These are phyloP conservation scores for Perognathus longimembris DNA, from an alignment of 2,113 vertebrate genomes.

Conservation along the genomic window DNA sequence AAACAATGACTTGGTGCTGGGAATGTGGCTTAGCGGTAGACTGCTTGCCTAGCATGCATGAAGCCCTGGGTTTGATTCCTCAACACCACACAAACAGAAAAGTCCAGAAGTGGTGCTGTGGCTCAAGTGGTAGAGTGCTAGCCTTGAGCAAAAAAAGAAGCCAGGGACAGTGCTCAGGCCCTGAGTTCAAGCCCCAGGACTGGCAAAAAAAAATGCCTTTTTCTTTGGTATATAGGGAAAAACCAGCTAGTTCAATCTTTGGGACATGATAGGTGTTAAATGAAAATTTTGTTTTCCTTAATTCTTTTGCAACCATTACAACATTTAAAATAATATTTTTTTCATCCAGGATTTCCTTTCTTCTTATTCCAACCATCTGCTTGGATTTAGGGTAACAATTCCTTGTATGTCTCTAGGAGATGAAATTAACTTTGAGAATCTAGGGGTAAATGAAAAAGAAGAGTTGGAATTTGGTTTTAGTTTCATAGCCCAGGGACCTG, in stretches of 20 bases:
- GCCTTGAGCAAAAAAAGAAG: too few species aligned
- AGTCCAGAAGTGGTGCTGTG: too few species aligned
- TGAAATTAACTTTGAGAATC: neutral
- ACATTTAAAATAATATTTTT: neutral
- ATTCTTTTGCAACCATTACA: slow-evolving; percentile 39
- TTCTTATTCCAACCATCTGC: slow-evolving; percentile 31
- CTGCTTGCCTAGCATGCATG: too few species aligned
- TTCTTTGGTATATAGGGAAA: neutral
- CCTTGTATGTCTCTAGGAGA: slow-evolving; percentile 4
- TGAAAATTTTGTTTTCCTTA: slow-evolving; percentile 35
- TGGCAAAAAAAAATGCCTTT: neutral
- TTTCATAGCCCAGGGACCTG: slow-evolving; percentile 4
- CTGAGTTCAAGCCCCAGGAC: too few species aligned
- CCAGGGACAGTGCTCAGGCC: too few species aligned
- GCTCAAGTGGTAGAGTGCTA: too few species aligned
- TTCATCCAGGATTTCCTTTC: slow-evolving; percentile 35
- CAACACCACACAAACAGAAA: too few species aligned
- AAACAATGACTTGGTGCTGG: too few species aligned
- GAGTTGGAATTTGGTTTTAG: neutral
- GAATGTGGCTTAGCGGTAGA: too few species aligned
- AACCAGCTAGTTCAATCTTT: neutral
- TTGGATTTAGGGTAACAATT: neutral
- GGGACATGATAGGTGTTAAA: slow-evolving; percentile 29
- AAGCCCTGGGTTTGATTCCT: too few species aligned
- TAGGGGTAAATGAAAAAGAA: neutral